phyloP scores from a whole-genome alignment of 2,888 invertebrate genomes.

The Gryllus longicercus region DNA sequence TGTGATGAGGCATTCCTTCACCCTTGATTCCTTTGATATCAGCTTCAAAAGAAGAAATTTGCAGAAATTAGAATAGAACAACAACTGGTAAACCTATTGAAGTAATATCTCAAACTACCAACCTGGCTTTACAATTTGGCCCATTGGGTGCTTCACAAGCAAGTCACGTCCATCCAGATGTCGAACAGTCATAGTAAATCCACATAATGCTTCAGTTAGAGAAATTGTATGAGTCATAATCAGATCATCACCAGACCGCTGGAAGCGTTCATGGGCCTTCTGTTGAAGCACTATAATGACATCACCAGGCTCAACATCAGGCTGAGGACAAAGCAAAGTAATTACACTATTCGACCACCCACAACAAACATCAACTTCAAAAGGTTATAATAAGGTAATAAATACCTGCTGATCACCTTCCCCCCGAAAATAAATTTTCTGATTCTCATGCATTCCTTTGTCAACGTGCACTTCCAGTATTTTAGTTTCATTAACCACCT shows the following conservation, averaged over 20 bases:
- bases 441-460: constrained; percentile 82
- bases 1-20: constrained; percentile 88
- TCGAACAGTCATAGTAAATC: constrained; percentile 77
- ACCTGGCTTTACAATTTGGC: constrained; percentile 80
- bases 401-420: constrained; percentile 79
- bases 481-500: constrained; percentile 77
- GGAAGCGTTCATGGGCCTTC: constrained; percentile 74
- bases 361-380: constrained; percentile 32
- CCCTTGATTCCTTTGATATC: constrained; percentile 71
- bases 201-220: constrained; percentile 87
- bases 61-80: constrained; percentile 5
- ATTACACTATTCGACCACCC: constrained; percentile 28
- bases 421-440: constrained; percentile 79
- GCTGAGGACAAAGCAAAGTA: constrained; percentile 49
- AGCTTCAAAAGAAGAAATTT: constrained; percentile 45
- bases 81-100: not conserved
- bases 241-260: constrained; percentile 71
- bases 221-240: constrained; percentile 70
- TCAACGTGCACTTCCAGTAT: constrained; percentile 84
- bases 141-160: constrained; percentile 73
- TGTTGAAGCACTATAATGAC: constrained; percentile 82
- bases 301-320: constrained; percentile 82
- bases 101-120: constrained; percentile 33
- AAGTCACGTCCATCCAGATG: constrained; percentile 87
- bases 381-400: not conserved